Conservation (phyloP, 2,888 invertebrate genomes). For the Anthrax anthrax region DNA sequence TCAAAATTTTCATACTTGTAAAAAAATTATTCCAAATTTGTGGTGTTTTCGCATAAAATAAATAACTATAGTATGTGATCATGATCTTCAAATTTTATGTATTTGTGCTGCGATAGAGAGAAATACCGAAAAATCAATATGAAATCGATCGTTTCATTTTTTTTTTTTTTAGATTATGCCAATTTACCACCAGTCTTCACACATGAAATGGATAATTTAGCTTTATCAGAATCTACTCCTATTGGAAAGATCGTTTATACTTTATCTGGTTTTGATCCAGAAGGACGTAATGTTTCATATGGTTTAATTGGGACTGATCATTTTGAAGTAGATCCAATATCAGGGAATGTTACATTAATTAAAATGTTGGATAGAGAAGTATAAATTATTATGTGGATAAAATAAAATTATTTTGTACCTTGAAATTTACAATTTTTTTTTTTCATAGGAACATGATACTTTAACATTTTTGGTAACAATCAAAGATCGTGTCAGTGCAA, state of each 20-base stretch:
- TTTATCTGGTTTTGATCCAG: constrained; percentile 68
- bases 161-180: constrained; percentile 22
- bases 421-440: neutral
- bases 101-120: too few species aligned
- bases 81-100: too few species aligned
- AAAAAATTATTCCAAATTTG: too few species aligned
- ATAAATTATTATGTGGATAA: constrained; percentile 12
- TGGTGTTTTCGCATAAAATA: too few species aligned
- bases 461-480: constrained; percentile 67
- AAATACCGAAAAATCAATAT: too few species aligned
- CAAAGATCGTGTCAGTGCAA: constrained; percentile 52
- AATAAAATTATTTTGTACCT: neutral
- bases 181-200: constrained; percentile 61
- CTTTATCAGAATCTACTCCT: constrained; percentile 63
- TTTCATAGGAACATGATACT: constrained; percentile 53
- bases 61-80: too few species aligned
- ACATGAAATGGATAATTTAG: constrained; percentile 60
- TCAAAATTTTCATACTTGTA: too few species aligned
- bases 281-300: constrained; percentile 52
- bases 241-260: constrained; percentile 66
- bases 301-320: constrained; percentile 69
- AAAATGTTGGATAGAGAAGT: constrained; percentile 75
- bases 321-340: constrained; percentile 58
- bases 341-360: constrained; percentile 65
- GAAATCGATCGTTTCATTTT: neutral